Base-by-base conservation (phyloP, 2,888 invertebrate genomes). In the Dasypogon diadema region DNA sequence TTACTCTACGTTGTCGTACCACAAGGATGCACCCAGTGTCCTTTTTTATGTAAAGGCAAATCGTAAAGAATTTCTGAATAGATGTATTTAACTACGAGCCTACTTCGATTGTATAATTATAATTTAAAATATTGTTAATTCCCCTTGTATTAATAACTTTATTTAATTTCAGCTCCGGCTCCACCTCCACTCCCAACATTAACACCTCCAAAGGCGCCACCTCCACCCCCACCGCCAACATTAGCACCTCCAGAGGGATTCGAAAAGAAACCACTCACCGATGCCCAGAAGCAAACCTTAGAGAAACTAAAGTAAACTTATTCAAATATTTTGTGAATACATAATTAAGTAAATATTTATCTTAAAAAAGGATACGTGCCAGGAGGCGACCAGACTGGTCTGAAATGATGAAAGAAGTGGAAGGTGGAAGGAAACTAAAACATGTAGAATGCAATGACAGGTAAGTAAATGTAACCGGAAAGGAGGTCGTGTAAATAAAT, bases 401-500 rank as follows among this genome's bases (percentile, higher is more conserved):
- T 14, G 91, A 92, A 81, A 92, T 96, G 92, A 93, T 96, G 92
- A 95, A 95, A 84, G 96, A 96, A 85, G 93, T 96, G n/a, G 95
- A 95, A 83, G 70, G 26, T 12, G 94, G 94, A 63, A 91, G 85
- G 81, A 93, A 92, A 83, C 87, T 96, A 79, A 92, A 91, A 82
- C 92, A 95, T 82, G 94, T 96, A 60, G 90, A 92, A 81, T 94
- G 94, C 85, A 95, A 96, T 85, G 96, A 96, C 84, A 90, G 94
- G 86, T 92, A 81, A 80, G 80, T 37, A 54, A n/a, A 34, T 18
- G 37, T n/a, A 72, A 30, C 48, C 26, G n/a, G 21, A 16, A 30
- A 37, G 5, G n/a, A 55, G 21, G 37, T 21, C 26, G 16, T 26
- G 8, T 54, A 48, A 30, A 26, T 26, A 54, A 21, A 34, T n/a